A percentile compares a stretch with the other conserved stretches of the same genome.
phyloP scores from a whole-genome alignment of 1,140 invertebrate species.

The Coboldia fuscipes region DNA sequence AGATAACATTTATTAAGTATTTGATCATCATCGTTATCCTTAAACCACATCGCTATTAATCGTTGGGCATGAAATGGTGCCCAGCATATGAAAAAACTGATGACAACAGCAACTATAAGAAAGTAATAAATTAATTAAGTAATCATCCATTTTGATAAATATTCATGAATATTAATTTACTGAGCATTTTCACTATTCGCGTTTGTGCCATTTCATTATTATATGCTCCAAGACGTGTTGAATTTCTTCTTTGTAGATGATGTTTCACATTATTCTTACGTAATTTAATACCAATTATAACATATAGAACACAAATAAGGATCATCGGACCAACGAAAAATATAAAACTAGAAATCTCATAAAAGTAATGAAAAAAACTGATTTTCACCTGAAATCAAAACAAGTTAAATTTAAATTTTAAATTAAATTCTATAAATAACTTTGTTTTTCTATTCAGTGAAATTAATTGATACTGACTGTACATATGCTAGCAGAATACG shows the following conservation, averaged over 20 bases:
- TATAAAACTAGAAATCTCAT: slow-evolving; percentile 61
- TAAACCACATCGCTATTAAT: slow-evolving; percentile 49
- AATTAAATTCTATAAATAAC: too few relatives aligned
- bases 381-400: slow-evolving; percentile 23
- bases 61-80: slow-evolving; percentile 83
- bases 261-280: slow-evolving; percentile 28
- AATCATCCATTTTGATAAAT: too few relatives aligned
- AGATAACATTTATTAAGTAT: slow-evolving; percentile 35
- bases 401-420: neutral
- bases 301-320: slow-evolving; percentile 62
- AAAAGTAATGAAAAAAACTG: slow-evolving; percentile 44
- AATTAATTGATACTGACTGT: slow-evolving; percentile 12
- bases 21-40: slow-evolving; percentile 23
- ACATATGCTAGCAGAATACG: slow-evolving; percentile 24
- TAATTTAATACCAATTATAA: slow-evolving; percentile 58
- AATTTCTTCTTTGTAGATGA: too few relatives aligned
- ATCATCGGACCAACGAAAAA: slow-evolving; percentile 76
- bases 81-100: slow-evolving; percentile 89
- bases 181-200: slow-evolving; percentile 41
- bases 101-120: slow-evolving; percentile 72
- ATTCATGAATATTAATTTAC: slow-evolving; percentile 28
- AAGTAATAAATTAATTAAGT: slow-evolving; percentile 2
- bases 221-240: too few relatives aligned
- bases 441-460: neutral
- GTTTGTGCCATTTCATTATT: too few relatives aligned